These are phyloP conservation scores for Paracyprichromis sp. DNA, from an alignment of 2,113 vertebrate species.

Conservation along the genomic window DNA sequence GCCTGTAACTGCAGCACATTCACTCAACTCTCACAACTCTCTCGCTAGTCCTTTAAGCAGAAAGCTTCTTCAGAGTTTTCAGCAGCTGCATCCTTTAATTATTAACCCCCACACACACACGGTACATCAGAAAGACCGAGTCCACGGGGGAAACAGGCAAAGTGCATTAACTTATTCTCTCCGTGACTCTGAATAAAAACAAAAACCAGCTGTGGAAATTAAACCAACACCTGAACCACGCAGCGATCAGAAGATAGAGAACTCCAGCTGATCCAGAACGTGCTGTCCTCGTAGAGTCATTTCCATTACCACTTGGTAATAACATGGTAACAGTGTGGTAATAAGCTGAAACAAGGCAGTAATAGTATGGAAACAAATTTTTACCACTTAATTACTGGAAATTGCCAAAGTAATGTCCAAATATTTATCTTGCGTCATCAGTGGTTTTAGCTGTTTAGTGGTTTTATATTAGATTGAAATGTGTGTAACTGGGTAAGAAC, in stretches of 20 bases:
- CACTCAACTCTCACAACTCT: neutral
- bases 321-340: neutral
- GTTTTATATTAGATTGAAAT: neutral
- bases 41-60: neutral
- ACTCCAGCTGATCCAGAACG: neutral
- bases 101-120: neutral
- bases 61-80: neutral
- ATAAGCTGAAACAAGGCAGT: neutral
- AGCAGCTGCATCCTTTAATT: constrained; percentile 18
- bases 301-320: neutral
- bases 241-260: neutral
- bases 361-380: fast-evolving
- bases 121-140: neutral
- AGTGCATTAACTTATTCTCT: neutral
- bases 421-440: fast-evolving
- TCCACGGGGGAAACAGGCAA: constrained; percentile 1
- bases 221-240: neutral
- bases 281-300: neutral
- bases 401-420: neutral
- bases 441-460: fast-evolving
- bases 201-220: neutral
- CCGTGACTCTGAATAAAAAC: neutral
- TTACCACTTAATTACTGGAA: neutral
- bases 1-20: neutral
- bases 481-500: neutral